A percentile compares a stretch with the other conserved stretches of the same genome.
Evolutionary conservation across 2,888 invertebrate species (phyloP).

Genomic region (Drosophila recens): DNA sequence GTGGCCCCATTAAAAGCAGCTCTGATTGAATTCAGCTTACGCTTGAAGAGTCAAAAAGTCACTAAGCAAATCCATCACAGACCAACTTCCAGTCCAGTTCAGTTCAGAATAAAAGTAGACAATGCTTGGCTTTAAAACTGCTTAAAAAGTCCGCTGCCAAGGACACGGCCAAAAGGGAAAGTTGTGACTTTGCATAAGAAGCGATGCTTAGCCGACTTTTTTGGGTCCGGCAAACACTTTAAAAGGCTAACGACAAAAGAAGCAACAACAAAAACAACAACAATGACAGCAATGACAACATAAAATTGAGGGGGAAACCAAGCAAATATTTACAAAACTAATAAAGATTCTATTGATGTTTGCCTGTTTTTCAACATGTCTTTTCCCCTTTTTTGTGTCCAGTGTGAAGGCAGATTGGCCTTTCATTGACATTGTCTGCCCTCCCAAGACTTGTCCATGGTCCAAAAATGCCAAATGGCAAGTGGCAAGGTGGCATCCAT

Average conservation of each 20-base stretch:
- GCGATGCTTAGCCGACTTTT: slow-evolving; percentile 16
- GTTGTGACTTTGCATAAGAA: slow-evolving; percentile 59
- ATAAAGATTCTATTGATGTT: slow-evolving; percentile 77
- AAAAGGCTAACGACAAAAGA: slow-evolving; percentile 28
- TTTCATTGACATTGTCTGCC: slow-evolving; percentile 57
- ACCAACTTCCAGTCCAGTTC: slow-evolving; percentile 11
- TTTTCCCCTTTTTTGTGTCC: neutral
- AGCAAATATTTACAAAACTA: slow-evolving; percentile 73
- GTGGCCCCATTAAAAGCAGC: slow-evolving; percentile 58
- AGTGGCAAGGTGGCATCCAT: slow-evolving; percentile 30
- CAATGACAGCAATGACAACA: neutral
- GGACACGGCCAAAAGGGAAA: slow-evolving; percentile 48
- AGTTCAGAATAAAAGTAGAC: neutral
- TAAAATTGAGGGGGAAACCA: slow-evolving; percentile 5
- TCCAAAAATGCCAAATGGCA: slow-evolving; percentile 35
- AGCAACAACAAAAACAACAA: neutral
- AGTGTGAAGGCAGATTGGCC: slow-evolving; percentile 53
- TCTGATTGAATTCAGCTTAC: slow-evolving; percentile 75
- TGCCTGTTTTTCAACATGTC: slow-evolving; percentile 60
- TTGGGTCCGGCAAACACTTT: slow-evolving; percentile 21
- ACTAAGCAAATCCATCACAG: slow-evolving; percentile 65
- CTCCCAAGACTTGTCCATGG: slow-evolving; percentile 12
- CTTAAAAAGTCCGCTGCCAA: slow-evolving; percentile 70
- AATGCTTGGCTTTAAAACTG: slow-evolving; percentile 41
- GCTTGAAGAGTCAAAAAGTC: slow-evolving; percentile 66